Evolutionary conservation across 1,140 invertebrate genomes (phyloP).

Genomic region (Nasonia vitripennis): DNA sequence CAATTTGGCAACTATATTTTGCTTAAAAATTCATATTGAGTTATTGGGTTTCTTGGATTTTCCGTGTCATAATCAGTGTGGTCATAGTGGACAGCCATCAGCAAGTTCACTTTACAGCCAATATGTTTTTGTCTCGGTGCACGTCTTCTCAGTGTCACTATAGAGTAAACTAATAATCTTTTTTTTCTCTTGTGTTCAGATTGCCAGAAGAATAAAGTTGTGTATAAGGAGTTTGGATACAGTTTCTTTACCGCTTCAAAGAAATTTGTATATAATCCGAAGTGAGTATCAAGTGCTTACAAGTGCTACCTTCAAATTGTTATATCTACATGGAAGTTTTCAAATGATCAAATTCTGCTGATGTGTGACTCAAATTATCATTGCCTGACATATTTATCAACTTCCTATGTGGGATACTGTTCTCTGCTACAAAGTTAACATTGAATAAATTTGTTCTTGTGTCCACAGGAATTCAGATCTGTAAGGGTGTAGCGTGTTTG

Average conservation of each 20-base stretch:
- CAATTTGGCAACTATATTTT: too few species aligned
- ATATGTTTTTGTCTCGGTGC: slow-evolving; percentile 23
- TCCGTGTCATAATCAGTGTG: too few species aligned
- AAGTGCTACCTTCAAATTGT: background rate
- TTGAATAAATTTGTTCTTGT: slow-evolving; percentile 26
- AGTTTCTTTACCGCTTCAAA: slow-evolving; percentile 42
- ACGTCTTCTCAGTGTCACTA: background rate
- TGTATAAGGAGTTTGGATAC: slow-evolving; percentile 28
- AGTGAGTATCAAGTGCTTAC: slow-evolving; percentile 36
- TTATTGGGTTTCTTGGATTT: too few species aligned
- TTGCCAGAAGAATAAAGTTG: slow-evolving; percentile 38
- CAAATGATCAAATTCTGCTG: background rate
- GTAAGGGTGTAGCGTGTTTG: slow-evolving; percentile 29
- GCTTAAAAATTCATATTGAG: too few species aligned
- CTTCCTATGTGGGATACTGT: slow-evolving; percentile 15
- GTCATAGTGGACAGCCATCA: background rate
- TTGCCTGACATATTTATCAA: background rate
- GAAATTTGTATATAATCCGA: slow-evolving; percentile 50
- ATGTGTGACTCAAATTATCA: background rate
- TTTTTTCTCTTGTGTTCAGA: slow-evolving; percentile 41
- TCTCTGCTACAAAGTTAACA: background rate
- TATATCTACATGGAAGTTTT: background rate
- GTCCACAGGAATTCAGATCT: slow-evolving; percentile 30
- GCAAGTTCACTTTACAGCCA: slow-evolving; percentile 19
- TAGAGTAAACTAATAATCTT: background rate